Evolutionary conservation across 2,113 vertebrate species (phyloP).

Genomic region (Zapornia atra): DNA sequence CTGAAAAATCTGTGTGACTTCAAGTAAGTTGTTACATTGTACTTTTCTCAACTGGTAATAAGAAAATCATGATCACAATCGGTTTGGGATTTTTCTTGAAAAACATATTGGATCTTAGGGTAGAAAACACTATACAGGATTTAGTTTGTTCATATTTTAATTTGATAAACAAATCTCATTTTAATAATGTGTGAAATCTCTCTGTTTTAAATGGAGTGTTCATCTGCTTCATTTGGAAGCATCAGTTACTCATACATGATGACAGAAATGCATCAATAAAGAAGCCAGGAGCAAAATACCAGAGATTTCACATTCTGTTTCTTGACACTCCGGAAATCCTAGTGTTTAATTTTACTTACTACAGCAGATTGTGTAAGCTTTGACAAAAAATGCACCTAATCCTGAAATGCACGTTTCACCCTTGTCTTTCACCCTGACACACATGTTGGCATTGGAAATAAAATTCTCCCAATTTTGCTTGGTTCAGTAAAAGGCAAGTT

Average conservation of each 20-base stretch:
- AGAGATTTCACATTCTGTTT: background rate
- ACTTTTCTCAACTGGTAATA: background rate
- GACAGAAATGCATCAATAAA: background rate
- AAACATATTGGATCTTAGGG: background rate
- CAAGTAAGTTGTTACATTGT: background rate
- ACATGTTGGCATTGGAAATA: background rate
- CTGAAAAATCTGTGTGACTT: background rate
- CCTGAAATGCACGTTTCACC: background rate
- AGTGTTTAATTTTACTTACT: background rate
- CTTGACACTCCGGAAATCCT: background rate
- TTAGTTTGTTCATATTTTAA: background rate
- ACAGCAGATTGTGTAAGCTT: background rate
- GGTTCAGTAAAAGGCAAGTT: background rate
- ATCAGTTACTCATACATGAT: background rate
- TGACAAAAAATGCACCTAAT: background rate
- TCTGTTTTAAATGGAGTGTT: background rate
- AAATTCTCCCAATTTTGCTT: slow-evolving; percentile 21
- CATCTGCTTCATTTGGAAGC: background rate
- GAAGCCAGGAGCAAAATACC: background rate
- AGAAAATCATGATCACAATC: background rate
- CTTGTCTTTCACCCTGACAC: background rate
- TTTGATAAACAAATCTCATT: background rate
- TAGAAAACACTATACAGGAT: background rate
- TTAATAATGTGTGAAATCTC: background rate
- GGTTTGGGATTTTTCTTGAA: background rate